phyloP scores from a whole-genome alignment of 92 coral and sea anemone species.

The Nematostella vectensis region DNA sequence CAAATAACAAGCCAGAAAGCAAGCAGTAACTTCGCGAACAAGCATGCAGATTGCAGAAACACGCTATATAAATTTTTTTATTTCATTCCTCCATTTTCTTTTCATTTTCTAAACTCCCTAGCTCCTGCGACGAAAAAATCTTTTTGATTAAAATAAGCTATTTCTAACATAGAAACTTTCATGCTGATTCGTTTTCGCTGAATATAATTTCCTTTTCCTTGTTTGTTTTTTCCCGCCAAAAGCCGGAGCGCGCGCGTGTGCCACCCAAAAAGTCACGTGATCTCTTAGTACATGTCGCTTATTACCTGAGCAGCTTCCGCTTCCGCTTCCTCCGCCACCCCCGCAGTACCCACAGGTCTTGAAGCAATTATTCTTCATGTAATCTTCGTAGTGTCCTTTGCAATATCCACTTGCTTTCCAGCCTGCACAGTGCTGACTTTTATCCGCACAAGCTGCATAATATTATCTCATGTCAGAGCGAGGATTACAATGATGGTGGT shows the following conservation, averaged over 20 bases:
- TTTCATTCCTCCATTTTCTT: too few species aligned
- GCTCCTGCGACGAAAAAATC: too few species aligned
- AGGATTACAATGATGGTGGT: not conserved
- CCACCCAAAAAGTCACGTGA: too few species aligned
- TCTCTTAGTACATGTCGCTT: too few species aligned
- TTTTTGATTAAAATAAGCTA: too few species aligned
- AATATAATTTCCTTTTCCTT: not conserved
- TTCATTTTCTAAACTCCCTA: too few species aligned
- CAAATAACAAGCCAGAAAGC: too few species aligned
- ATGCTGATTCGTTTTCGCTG: not conserved
- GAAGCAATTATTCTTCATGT: conserved; percentile 71
- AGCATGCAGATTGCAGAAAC: too few species aligned
- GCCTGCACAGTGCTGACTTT: conserved; percentile 39
- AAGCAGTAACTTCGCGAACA: too few species aligned
- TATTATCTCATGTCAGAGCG: not conserved
- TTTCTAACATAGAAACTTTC: too few species aligned
- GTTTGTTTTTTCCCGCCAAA: not conserved
- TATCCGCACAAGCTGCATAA: conserved; percentile 48
- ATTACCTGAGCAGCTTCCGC: conserved; percentile 10
- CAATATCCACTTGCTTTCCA: conserved; percentile 77
- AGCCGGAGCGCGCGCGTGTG: too few species aligned
- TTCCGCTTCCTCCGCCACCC: conserved; percentile 65
- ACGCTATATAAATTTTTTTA: too few species aligned
- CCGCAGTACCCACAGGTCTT: conserved; percentile 89
- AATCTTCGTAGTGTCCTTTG: conserved; percentile 37